A percentile compares a stretch with the other conserved stretches of the same genome.
Conservation (phyloP, 2,888 invertebrate species). For the Trypoxylon attenuatum region DNA sequence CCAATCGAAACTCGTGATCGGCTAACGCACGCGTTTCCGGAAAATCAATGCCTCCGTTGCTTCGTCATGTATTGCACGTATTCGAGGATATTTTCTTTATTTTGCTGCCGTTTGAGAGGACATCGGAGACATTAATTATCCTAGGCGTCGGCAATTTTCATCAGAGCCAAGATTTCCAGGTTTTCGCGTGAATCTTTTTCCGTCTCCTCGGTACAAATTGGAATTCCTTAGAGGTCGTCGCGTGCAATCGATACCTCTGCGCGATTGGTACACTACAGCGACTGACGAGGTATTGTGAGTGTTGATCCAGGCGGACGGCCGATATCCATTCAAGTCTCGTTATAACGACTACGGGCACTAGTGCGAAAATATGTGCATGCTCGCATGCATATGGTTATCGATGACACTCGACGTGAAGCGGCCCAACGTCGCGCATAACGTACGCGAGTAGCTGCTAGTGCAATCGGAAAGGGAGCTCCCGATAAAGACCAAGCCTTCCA, state of each 20-base stretch:
- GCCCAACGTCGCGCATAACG: slow-evolving; percentile 46
- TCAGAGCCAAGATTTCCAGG: too few species aligned
- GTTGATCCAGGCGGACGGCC: slow-evolving; percentile 36
- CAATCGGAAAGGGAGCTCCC: too few species aligned
- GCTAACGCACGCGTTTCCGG: slow-evolving; percentile 17
- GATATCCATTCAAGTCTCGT: slow-evolving; percentile 20
- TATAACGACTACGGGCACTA: slow-evolving; percentile 9
- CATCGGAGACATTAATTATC: neutral
- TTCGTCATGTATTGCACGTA: neutral
- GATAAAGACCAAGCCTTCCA: too few species aligned
- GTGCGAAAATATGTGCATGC: slow-evolving; percentile 4
- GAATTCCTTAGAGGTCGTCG: slow-evolving; percentile 30
- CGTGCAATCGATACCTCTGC: slow-evolving; percentile 33
- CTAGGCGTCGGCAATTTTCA: neutral
- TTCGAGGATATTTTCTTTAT: too few species aligned
- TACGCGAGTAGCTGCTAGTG: slow-evolving; percentile 50
- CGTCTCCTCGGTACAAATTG: slow-evolving; percentile 30
- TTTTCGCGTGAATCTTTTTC: neutral
- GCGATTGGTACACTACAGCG: slow-evolving; percentile 35
- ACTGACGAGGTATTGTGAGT: slow-evolving; percentile 28
- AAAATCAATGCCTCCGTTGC: slow-evolving; percentile 25
- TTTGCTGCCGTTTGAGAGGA: too few species aligned
- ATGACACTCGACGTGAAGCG: slow-evolving; percentile 50
- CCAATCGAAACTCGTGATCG: slow-evolving; percentile 33
- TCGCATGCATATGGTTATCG: slow-evolving; percentile 39